These are phyloP conservation scores for Strigops habroptila DNA, from an alignment of 2,113 vertebrate genomes.

Conservation along the genomic window DNA sequence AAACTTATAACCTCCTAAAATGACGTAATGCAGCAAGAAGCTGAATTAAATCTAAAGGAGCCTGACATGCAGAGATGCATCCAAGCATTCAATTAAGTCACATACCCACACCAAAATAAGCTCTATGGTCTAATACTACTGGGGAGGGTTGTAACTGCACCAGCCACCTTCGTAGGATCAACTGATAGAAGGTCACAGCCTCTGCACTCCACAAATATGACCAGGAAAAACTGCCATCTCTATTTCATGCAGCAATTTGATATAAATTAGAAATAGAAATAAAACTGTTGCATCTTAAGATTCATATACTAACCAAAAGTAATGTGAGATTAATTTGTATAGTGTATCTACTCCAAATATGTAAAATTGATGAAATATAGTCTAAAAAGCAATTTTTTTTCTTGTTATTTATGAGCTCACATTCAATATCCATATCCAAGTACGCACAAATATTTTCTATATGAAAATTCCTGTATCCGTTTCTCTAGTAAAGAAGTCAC, in stretches of 20 bases:
- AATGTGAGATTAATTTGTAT: background rate
- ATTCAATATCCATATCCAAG: background rate
- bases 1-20: background rate
- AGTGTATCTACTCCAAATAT: background rate
- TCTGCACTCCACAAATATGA: background rate
- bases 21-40: background rate
- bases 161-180: rapidly evolving
- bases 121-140: background rate
- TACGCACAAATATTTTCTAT: background rate
- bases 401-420: background rate
- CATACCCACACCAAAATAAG: background rate
- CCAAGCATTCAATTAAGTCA: background rate
- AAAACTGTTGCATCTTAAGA: background rate
- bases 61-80: background rate
- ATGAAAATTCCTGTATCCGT: background rate
- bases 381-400: background rate
- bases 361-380: background rate
- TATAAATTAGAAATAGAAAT: background rate
- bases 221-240: background rate
- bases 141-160: background rate
- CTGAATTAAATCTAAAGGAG: background rate
- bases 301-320: background rate
- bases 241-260: background rate
- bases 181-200: background rate
- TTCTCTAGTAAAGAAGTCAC: background rate